These are phyloP conservation scores for Muntiacus muntjak DNA, from an alignment of 2,113 vertebrate species.

Conservation along the genomic window DNA sequence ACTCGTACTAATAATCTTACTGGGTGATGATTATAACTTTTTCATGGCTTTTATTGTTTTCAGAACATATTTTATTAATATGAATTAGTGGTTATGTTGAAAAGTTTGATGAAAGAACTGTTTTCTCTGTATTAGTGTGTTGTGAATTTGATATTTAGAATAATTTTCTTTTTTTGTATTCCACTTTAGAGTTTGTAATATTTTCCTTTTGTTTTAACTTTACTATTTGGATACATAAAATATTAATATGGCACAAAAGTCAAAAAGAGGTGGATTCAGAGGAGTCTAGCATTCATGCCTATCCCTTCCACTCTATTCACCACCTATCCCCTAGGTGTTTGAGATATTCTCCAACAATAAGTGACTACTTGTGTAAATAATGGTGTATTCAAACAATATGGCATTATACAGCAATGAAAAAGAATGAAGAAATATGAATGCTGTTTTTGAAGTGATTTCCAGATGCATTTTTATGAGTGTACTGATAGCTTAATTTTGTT, in stretches of 20 bases:
- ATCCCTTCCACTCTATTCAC: neutral
- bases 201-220: neutral
- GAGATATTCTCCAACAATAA: neutral
- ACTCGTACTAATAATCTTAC: neutral
- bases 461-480: neutral
- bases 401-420: neutral
- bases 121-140: neutral
- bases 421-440: neutral
- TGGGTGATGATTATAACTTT: neutral
- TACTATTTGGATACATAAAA: neutral
- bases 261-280: neutral
- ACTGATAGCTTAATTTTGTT: neutral
- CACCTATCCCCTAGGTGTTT: neutral
- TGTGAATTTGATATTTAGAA: constrained; percentile 10
- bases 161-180: neutral
- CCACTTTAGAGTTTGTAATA: neutral
- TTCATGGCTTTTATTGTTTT: neutral
- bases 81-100: neutral
- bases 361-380: neutral
- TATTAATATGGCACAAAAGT: neutral
- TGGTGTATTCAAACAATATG: neutral
- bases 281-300: neutral
- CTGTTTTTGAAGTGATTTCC: neutral
- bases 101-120: neutral
- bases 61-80: neutral